Conservation (phyloP, 2,113 vertebrate genomes). For the Alouatta palliata region DNA sequence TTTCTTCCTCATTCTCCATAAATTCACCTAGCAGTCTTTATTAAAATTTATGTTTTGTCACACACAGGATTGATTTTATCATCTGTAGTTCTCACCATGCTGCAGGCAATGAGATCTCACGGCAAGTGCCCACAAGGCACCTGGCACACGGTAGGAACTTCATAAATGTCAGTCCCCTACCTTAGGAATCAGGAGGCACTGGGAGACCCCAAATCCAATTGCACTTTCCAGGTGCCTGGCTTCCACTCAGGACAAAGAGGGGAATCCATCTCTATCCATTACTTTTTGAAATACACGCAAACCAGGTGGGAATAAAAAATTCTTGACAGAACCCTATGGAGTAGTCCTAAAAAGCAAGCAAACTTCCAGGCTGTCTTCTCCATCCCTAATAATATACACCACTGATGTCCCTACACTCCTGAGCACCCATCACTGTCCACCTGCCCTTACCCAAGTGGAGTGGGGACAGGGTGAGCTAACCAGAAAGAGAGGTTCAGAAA, state of each 20-base stretch:
- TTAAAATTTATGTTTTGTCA: background rate
- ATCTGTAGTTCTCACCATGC: background rate
- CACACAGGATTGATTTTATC: background rate
- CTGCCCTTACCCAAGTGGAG: background rate
- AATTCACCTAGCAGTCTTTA: background rate
- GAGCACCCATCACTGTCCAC: background rate
- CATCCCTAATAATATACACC: background rate
- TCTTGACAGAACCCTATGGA: background rate
- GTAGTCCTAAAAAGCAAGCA: background rate
- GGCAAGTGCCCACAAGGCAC: background rate
- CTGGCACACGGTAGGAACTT: background rate
- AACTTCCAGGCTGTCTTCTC: background rate
- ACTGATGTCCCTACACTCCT: background rate
- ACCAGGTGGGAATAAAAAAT: background rate
- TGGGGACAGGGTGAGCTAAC: background rate
- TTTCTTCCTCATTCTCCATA: background rate
- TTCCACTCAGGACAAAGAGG: background rate
- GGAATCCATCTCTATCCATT: background rate
- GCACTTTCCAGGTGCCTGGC: background rate
- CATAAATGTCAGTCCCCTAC: background rate
- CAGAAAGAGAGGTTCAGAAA: background rate
- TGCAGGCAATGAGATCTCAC: background rate
- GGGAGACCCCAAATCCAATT: background rate
- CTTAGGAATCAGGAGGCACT: background rate
- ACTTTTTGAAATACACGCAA: background rate